phyloP scores from a whole-genome alignment of 2,113 vertebrate species.

The Climacteris rufus region DNA sequence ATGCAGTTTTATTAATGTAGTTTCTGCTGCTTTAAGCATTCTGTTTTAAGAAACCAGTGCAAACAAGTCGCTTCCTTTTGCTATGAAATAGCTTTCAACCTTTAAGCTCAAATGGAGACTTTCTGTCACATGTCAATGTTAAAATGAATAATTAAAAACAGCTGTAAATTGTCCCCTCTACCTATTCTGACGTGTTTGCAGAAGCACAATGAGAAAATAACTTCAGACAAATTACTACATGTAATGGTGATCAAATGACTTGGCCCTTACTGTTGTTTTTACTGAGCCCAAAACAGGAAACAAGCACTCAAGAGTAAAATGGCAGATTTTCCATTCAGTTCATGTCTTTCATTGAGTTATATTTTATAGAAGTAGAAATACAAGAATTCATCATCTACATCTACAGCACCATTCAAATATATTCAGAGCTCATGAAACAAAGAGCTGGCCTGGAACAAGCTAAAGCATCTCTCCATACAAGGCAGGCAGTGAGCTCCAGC shows the following conservation, averaged over 20 bases:
- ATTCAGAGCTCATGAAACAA: neutral
- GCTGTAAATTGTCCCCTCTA: neutral
- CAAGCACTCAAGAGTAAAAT: neutral
- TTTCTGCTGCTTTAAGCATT: neutral
- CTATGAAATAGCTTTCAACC: neutral
- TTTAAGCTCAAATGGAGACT: neutral
- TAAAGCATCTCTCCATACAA: neutral
- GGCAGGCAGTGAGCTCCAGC: neutral
- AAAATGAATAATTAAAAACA: neutral
- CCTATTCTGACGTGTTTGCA: neutral
- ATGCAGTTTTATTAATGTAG: neutral
- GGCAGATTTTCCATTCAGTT: neutral
- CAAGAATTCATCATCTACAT: neutral
- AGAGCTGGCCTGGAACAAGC: neutral
- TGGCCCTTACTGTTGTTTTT: neutral
- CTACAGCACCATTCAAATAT: neutral
- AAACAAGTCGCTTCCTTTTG: neutral
- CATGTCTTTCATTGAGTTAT: neutral
- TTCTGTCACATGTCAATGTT: neutral
- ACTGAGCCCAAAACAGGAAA: neutral
- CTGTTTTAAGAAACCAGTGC: neutral
- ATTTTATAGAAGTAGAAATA: neutral
- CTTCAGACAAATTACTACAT: neutral
- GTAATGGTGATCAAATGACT: neutral
- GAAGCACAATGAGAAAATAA: neutral